These are phyloP conservation scores for Symphodus melops DNA, from an alignment of 2,113 vertebrate species.

Conservation along the genomic window DNA sequence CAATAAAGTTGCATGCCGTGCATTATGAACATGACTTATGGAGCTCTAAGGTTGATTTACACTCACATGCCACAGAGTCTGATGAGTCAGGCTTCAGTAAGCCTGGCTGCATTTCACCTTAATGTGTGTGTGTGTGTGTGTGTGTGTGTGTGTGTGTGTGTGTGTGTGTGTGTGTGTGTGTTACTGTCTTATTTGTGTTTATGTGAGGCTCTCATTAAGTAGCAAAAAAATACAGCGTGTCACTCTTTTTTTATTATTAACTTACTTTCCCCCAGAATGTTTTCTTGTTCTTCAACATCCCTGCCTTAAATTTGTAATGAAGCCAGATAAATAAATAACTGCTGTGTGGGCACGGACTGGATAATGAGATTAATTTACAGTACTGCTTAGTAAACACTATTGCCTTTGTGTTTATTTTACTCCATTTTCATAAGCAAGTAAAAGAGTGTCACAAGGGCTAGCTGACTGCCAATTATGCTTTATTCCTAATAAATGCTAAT, in stretches of 20 bases:
- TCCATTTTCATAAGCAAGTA: slow-evolving; percentile 30
- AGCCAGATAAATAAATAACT: slow-evolving; percentile 31
- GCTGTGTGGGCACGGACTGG: slow-evolving; percentile 22
- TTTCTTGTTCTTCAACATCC: slow-evolving; percentile 22
- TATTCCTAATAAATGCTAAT: background rate
- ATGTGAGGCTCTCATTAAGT: slow-evolving; percentile 18
- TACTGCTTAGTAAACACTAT: slow-evolving; percentile 36
- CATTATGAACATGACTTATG: slow-evolving; percentile 74
- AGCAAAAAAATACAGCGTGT: slow-evolving; percentile 9
- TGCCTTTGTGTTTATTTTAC: slow-evolving; percentile 13
- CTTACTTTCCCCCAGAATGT: background rate
- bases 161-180: background rate
- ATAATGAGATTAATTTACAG: slow-evolving; percentile 39
- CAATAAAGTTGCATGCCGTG: slow-evolving; percentile 46
- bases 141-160: slow-evolving; percentile 1
- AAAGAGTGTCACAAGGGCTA: slow-evolving; percentile 18
- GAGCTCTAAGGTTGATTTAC: slow-evolving; percentile 65
- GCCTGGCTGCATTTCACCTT: background rate
- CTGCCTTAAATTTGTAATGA: slow-evolving; percentile 29
- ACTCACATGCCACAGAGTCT: slow-evolving; percentile 47
- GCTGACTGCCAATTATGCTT: slow-evolving; percentile 9
- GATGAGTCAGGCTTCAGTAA: slow-evolving; percentile 32
- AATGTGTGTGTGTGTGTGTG: background rate
- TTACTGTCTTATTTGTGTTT: background rate
- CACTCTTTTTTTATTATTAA: slow-evolving; percentile 22